A percentile compares a stretch with the other conserved stretches of the same genome.
Conservation (phyloP, 2,113 vertebrate genomes). For the Pseudopipra pipra region DNA sequence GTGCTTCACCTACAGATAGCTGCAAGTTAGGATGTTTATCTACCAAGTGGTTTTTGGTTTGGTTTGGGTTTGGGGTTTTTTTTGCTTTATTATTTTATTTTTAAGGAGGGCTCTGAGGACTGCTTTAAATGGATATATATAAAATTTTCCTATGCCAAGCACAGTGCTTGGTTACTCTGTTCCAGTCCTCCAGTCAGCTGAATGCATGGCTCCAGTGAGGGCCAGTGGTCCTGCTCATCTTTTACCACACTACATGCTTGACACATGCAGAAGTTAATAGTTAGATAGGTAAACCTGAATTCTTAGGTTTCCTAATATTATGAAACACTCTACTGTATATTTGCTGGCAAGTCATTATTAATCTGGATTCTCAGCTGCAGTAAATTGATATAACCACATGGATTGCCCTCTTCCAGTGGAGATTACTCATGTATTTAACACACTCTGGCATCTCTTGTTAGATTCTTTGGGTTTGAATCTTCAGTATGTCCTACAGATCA, state of each 20-base stretch:
- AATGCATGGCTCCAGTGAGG: neutral
- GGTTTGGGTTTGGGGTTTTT: neutral
- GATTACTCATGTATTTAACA: neutral
- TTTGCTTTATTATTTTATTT: neutral
- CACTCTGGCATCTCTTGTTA: neutral
- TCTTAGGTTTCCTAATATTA: neutral
- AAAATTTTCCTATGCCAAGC: neutral
- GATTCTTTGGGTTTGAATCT: neutral
- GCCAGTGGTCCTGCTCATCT: neutral
- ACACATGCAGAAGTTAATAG: neutral
- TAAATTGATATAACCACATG: neutral
- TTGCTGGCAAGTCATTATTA: neutral
- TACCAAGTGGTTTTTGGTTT: neutral
- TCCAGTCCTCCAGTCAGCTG: neutral
- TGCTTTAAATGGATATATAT: neutral
- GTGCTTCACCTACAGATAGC: neutral
- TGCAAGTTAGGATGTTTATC: neutral
- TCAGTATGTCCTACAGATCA: neutral
- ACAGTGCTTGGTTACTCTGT: neutral
- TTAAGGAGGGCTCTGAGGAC: neutral
- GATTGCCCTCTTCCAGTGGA: neutral
- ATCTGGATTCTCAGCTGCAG: neutral
- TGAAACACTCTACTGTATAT: neutral
- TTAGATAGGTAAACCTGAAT: neutral
- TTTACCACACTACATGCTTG: neutral